Percentiles rank a stretch among this genome's conserved stretches.
phyloP scores from a whole-genome alignment of 2,113 vertebrate genomes.

The Seriola rivoliana region DNA sequence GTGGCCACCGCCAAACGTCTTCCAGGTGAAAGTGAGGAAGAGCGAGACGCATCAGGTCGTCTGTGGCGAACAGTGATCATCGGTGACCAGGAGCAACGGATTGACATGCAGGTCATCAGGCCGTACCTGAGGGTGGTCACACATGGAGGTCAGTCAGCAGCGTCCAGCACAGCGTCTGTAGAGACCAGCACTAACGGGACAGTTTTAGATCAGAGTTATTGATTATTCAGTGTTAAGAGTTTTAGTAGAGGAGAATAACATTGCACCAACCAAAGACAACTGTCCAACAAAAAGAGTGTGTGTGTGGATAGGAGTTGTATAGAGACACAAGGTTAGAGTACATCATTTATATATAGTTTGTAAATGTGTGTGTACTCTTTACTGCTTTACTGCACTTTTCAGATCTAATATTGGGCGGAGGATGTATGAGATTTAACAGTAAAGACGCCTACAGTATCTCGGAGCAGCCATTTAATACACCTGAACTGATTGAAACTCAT shows the following conservation, averaged over 20 bases:
- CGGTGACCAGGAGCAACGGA: slow-evolving; percentile 95
- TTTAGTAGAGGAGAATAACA: not conserved
- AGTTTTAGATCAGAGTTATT: not conserved
- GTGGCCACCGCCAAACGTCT: slow-evolving; percentile 94
- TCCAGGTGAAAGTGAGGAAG: slow-evolving; percentile 90
- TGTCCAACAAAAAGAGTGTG: too few relatives aligned
- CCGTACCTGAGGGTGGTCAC: slow-evolving; percentile 97
- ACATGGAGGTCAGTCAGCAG: slow-evolving; percentile 89
- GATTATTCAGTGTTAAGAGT: not conserved
- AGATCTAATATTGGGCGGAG: too few relatives aligned
- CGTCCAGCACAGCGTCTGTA: not conserved
- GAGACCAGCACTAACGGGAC: too few relatives aligned
- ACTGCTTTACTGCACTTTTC: too few relatives aligned
- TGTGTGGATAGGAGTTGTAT: too few relatives aligned
- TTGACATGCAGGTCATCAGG: slow-evolving; percentile 97
- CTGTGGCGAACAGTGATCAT: slow-evolving; percentile 97
- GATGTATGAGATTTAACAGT: too few relatives aligned
- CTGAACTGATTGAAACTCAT: not conserved
- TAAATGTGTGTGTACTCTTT: too few relatives aligned
- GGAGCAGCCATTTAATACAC: too few relatives aligned
- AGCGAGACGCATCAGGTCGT: slow-evolving; percentile 88
- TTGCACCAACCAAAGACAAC: not conserved
- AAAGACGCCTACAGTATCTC: too few relatives aligned
- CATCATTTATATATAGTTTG: too few relatives aligned
- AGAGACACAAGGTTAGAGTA: too few relatives aligned